Evolutionary conservation across 1,140 invertebrate genomes (phyloP), one percentile per base, ranked within the genome.

Genomic region (Antheraea mylitta): DNA sequence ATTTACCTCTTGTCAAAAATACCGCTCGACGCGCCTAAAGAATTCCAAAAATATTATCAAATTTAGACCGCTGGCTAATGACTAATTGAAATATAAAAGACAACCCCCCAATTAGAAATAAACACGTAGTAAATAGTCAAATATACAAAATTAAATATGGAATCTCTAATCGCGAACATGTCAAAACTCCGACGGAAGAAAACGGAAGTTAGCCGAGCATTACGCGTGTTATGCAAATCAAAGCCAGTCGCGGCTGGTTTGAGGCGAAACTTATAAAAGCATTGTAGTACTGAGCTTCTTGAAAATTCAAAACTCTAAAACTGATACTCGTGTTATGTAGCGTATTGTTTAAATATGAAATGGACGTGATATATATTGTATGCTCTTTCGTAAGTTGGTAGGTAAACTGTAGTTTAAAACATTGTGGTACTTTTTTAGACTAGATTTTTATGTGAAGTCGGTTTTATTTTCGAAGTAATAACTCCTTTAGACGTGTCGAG

Each of bases 221-320:
- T 80, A 81, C 80, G 79, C 79, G 77, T 77, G 76, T 80, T 83
- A 86, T 86, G 83, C 81, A 86, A 86, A 86, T 84, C 72, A 68
- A 38, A 62, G 58, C 45, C 70, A 77, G 68, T 79, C 76, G 63
- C 69, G 66, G 71, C 22, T 30, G 65, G 68, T 16, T 53, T 74
- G 48, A 61, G 19, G 68, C 59, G 58, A 81, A 81, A 74, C 78
- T 75, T 78, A 71, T 82, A 79, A 81, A 79, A 83, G 83, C 77
- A 80, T 79, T 71, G 64, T 64, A 70, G 66, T 77, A 73, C 73
- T 68, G 75, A 71, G 69, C 72, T 76, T 66, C 75, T 83, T 84
- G 83, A 84, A 86, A 81, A 86, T 86, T 86, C 79, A 80, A 72
- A 78, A 75, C 74, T 73, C 68, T 71, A 77, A 74, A 69, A 78